Conservation (phyloP, 2,888 invertebrate genomes). For the Caenorhabditis sp. region DNA sequence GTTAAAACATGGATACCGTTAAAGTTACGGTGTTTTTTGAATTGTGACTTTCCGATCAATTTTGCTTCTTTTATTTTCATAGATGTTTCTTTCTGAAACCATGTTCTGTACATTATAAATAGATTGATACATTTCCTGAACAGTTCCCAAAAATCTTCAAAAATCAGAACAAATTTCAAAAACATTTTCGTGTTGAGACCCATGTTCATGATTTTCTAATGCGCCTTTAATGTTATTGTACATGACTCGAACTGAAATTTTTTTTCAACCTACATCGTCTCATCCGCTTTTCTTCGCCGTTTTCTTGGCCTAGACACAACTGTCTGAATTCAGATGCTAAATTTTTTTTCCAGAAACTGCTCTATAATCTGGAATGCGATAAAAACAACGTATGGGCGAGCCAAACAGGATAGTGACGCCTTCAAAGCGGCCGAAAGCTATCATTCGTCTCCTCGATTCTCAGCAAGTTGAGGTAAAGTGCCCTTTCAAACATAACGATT, state of each 20-base stretch:
- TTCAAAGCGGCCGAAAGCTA: slow-evolving; percentile 49
- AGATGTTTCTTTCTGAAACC: neutral
- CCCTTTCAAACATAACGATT: neutral
- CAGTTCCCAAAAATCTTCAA: too few species aligned
- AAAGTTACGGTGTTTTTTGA: neutral
- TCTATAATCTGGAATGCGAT: slow-evolving; percentile 38
- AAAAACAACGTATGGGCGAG: slow-evolving; percentile 41
- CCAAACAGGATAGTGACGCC: slow-evolving; percentile 26
- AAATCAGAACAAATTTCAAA: too few species aligned
- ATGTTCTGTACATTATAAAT: too few species aligned
- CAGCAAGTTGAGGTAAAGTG: slow-evolving; percentile 43
- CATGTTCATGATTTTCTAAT: too few species aligned
- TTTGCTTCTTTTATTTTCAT: neutral
- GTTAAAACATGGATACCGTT: too few species aligned
- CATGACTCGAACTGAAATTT: too few species aligned
- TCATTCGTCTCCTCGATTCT: slow-evolving; percentile 53
- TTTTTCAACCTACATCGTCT: neutral
- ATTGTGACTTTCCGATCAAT: neutral
- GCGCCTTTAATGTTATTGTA: too few species aligned
- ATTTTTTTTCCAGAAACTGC: slow-evolving; percentile 24
- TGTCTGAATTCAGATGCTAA: too few species aligned
- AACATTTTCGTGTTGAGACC: too few species aligned
- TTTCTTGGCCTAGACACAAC: too few species aligned
- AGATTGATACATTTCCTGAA: too few species aligned
- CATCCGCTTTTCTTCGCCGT: too few species aligned